These are phyloP conservation scores for Drosophila mauritiana DNA, from an alignment of 1,140 invertebrate species.

Conservation along the genomic window DNA sequence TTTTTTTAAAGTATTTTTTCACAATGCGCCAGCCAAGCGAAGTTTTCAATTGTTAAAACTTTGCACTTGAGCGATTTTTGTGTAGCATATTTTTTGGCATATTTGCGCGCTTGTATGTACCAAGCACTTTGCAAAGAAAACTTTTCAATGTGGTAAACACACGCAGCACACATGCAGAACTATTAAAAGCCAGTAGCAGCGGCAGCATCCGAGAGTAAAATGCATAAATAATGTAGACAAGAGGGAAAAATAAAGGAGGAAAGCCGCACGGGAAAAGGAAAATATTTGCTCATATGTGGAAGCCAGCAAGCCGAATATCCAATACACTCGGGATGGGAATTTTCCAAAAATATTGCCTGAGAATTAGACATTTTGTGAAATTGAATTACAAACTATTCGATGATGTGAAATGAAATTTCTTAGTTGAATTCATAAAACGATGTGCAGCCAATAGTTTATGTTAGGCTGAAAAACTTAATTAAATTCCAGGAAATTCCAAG, in stretches of 20 bases:
- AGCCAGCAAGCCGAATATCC: conserved; percentile 3
- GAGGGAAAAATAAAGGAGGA: conserved; percentile 41
- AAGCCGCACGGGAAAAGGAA: conserved; percentile 13
- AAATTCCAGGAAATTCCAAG: not conserved
- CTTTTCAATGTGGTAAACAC: conserved; percentile 81
- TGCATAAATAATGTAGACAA: conserved; percentile 74
- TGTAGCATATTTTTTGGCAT: conserved; percentile 82
- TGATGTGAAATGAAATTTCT: not conserved
- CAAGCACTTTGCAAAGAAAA: conserved; percentile 82
- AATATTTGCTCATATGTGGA: not conserved
- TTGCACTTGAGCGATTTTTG: conserved; percentile 82
- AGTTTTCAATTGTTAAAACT: conserved; percentile 83
- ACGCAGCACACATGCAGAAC: conserved; percentile 62
- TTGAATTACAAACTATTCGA: conserved; percentile 5
- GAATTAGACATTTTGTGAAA: conserved; percentile 20
- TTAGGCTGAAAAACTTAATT: not conserved
- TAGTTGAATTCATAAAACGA: not conserved
- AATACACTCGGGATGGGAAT: not conserved
- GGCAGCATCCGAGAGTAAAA: conserved; percentile 71
- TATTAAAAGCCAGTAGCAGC: conserved; percentile 75
- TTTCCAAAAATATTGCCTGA: not conserved
- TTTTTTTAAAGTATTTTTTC: conserved; percentile 17
- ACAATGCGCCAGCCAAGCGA: conserved; percentile 62
- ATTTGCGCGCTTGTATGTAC: conserved; percentile 78
- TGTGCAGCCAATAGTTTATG: not conserved